Evolutionary conservation across 2,888 invertebrate genomes (phyloP), one percentile per base, ranked within the genome.

Genomic region (Eristalis tenax): DNA sequence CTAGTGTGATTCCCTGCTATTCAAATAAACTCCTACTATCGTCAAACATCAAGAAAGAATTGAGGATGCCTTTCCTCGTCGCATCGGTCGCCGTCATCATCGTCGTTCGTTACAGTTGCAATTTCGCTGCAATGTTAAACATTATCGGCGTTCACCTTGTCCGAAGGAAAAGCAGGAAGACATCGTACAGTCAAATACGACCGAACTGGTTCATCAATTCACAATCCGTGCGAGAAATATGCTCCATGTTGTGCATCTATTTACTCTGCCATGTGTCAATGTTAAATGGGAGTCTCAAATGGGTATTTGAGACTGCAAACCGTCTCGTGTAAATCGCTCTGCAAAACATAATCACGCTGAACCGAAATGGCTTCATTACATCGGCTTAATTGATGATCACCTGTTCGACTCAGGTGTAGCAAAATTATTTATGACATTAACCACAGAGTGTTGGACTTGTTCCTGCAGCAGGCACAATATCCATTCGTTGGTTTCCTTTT

Each of bases 301-400:
- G 50, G 50, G 50, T 1, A 8, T 18, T n/a, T 50, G 73, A 69
- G 50, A 43, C 26, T 18, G 68, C 28, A 68, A 73, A 74, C 61
- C 68, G 71, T 82, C 68, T 35, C 35, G 80, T 87, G 87, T 87
- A 69, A 87, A 87, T 80, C 84, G 77, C 69, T 59, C 80, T 56
- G 26, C 61, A 66, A 84, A 84, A 88, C 88, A 84, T 83, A 83
- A 89, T 83, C 88, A 85, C 73, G 89, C 89, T 88, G 88, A 82
- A 88, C 70, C 79, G 61, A 89, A 88, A 89, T 88, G 85, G 89
- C 89, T 88, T 88, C 83, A 88, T 89, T 89, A 89, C 89, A 89
- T 81, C 65, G 78, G 56, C 82, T 89, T 83, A 83, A 83, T 83
- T 87, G 87, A 87, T 87, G 83, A 83, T 86, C 87, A 84, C 74